Percentiles rank a stretch among this genome's conserved stretches.
phyloP scores from a whole-genome alignment of 2,113 vertebrate species.

The Crotalus helleri region DNA sequence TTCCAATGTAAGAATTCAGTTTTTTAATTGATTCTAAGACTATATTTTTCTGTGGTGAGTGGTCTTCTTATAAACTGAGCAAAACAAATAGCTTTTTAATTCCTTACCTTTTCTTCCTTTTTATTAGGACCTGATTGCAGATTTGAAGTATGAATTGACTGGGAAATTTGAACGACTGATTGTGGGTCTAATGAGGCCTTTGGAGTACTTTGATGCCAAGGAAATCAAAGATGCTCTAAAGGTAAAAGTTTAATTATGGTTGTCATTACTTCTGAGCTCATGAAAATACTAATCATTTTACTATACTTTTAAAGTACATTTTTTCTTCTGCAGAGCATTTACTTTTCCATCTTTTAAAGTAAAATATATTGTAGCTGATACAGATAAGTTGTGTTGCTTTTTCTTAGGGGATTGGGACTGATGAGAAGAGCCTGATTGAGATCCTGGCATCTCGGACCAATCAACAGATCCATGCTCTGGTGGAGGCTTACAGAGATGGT shows the following conservation, averaged over 20 bases:
- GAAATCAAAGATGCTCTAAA: conserved; percentile 91
- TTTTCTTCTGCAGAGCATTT: not conserved
- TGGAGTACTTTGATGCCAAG: conserved; percentile 89
- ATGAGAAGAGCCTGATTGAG: conserved; percentile 92
- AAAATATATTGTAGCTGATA: not conserved
- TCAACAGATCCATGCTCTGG: conserved; percentile 80
- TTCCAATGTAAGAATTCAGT: not conserved
- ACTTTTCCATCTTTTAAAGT: not conserved
- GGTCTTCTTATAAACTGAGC: not conserved
- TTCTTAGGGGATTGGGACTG: conserved; percentile 82
- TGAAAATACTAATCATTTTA: not conserved
- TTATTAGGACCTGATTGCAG: conserved; percentile 88
- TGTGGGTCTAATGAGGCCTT: conserved; percentile 88
- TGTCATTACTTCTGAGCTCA: not conserved
- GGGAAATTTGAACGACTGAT: conserved; percentile 96
- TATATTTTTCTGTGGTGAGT: not conserved
- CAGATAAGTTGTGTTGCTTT: conserved; percentile 9
- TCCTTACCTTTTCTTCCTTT: not conserved
- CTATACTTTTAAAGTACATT: not conserved
- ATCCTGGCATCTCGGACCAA: conserved; percentile 91
- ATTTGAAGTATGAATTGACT: conserved; percentile 94
- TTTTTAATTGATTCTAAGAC: not conserved
- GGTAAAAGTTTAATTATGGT: conserved; percentile 64
- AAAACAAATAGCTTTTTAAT: not conserved
- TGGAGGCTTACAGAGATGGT: conserved; percentile 91